Percentiles rank a stretch among this genome's conserved stretches.
phyloP scores from a whole-genome alignment of 1,140 invertebrate genomes.

The Euura lappo region DNA sequence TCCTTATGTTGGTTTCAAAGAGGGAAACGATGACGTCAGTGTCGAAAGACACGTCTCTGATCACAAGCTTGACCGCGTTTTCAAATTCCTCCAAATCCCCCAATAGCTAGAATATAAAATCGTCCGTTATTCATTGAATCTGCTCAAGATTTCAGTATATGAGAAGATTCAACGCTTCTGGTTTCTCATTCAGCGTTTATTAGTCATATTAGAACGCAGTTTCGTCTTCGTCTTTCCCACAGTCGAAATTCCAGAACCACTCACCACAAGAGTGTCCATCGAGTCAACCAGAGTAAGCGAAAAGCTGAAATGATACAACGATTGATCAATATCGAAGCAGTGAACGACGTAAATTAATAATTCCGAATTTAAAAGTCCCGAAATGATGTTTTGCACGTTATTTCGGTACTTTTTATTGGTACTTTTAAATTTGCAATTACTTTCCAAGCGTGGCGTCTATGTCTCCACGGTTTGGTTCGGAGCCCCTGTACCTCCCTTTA shows the following conservation, averaged over 20 bases:
- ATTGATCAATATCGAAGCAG: conserved; percentile 4
- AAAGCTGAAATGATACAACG: conserved; percentile 75
- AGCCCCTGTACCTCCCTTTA: conserved; percentile 86
- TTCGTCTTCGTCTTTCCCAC: too few relatives aligned
- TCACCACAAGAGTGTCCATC: conserved; percentile 89
- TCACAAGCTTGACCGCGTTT: conserved; percentile 84
- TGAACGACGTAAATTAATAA: not conserved
- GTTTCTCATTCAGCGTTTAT: not conserved
- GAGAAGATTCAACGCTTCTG: not conserved
- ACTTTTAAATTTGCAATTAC: conserved; percentile 68
- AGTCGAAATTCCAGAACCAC: conserved; percentile 28
- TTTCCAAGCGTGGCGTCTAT: conserved; percentile 97
- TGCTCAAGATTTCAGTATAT: too few relatives aligned
- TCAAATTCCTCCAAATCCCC: conserved; percentile 96
- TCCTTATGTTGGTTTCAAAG: conserved; percentile 97
- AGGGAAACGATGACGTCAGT: conserved; percentile 95
- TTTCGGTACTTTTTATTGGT: conserved; percentile 8
- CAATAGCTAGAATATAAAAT: conserved; percentile 65
- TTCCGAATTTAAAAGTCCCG: not conserved
- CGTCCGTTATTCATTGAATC: too few relatives aligned
- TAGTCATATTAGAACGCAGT: too few relatives aligned
- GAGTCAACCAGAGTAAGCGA: conserved; percentile 95
- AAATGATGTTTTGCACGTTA: not conserved
- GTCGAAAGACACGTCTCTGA: conserved; percentile 89
- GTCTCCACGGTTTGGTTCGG: conserved; percentile 89